Evolutionary conservation across 2,888 invertebrate species (phyloP).

Genomic region (Lepidonotus clava): DNA sequence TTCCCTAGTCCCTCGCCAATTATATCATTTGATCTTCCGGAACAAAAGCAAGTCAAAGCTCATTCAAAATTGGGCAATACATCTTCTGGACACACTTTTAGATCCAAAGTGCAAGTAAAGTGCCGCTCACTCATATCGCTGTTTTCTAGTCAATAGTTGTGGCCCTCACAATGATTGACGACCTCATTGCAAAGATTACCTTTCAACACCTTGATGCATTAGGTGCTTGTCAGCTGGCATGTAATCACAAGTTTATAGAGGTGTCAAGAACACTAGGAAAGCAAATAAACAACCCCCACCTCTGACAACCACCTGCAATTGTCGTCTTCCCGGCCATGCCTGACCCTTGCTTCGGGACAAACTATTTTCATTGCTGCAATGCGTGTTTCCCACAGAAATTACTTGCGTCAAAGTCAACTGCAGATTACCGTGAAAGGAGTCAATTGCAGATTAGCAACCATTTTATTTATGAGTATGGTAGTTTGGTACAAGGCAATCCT

Average conservation of each 20-base stretch:
- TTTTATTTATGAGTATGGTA: too few species aligned
- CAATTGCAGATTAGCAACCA: too few species aligned
- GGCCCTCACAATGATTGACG: too few species aligned
- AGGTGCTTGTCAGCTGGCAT: background rate
- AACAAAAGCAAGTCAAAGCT: background rate
- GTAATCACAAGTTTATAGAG: background rate
- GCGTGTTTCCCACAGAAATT: background rate
- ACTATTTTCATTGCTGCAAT: background rate
- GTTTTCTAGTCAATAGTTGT: background rate
- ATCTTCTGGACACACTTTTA: background rate
- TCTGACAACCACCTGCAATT: background rate
- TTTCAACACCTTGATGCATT: background rate
- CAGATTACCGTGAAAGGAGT: background rate
- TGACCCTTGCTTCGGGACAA: slow-evolving; percentile 3
- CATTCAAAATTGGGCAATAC: background rate
- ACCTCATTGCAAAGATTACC: background rate
- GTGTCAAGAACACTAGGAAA: background rate
- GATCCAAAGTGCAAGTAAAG: background rate
- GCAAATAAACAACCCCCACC: background rate
- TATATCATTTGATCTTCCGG: background rate
- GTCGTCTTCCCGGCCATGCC: background rate
- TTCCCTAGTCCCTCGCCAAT: too few species aligned
- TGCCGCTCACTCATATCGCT: background rate
- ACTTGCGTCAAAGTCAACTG: background rate
- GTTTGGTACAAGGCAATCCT: too few species aligned